Conservation (phyloP, 2,113 vertebrate species). For the Menura novaehollandiae region DNA sequence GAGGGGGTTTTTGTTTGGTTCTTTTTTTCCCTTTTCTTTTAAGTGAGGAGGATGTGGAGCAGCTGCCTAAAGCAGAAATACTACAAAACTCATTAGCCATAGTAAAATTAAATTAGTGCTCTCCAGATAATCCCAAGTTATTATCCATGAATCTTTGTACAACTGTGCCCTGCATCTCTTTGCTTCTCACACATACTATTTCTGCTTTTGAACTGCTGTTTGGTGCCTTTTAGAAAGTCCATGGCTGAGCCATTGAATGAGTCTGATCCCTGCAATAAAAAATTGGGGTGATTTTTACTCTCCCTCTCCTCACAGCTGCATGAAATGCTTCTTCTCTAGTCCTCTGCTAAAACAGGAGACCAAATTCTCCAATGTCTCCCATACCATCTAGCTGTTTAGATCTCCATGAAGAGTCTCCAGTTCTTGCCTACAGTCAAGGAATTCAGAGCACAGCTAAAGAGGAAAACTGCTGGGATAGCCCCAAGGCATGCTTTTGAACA, state of each 20-base stretch:
- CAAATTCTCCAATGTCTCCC: neutral
- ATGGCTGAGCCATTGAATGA: neutral
- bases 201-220: neutral
- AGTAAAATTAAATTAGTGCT: slow-evolving; percentile 25
- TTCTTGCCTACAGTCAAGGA: neutral
- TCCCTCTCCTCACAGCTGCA: neutral
- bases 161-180: neutral
- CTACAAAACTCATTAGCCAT: slow-evolving; percentile 21
- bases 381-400: neutral
- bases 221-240: neutral
- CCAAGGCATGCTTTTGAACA: neutral
- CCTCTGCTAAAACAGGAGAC: neutral
- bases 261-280: neutral
- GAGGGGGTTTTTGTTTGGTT: neutral
- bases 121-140: neutral
- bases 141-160: neutral
- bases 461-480: neutral
- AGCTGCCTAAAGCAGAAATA: slow-evolving; percentile 30
- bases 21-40: neutral
- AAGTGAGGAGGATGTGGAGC: neutral
- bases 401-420: neutral
- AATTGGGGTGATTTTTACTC: neutral
- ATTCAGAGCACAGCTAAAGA: neutral
- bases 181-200: neutral
- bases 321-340: neutral